A percentile compares a stretch with the other conserved stretches of the same genome.
Conservation (phyloP, 2,797 vertebrate genomes). For the Silurus aristotelis region DNA sequence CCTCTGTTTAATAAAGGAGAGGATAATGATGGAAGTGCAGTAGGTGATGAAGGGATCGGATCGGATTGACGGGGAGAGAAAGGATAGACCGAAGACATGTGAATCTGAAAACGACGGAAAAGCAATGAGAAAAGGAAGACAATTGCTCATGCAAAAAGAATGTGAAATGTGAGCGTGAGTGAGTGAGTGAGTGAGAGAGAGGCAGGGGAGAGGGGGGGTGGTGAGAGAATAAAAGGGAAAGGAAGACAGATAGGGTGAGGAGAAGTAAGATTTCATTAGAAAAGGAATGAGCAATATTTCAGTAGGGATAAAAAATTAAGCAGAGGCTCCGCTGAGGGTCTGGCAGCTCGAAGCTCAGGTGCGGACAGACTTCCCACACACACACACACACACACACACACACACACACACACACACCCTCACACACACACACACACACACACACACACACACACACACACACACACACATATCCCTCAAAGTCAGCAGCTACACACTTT, state of each 20-base stretch:
- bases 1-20: background rate
- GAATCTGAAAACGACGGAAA: constrained; percentile 8
- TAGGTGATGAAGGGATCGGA: constrained; percentile 20
- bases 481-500: background rate
- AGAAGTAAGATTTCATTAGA: constrained; percentile 51
- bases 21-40: background rate
- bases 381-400: constrained; percentile 21
- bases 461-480: constrained; percentile 53
- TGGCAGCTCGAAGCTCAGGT: constrained; percentile 51
- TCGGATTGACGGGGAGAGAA: constrained; percentile 25
- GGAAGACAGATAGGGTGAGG: constrained; percentile 2
- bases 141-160: background rate
- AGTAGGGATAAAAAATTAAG: constrained; percentile 56
- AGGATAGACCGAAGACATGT: background rate
- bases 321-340: constrained; percentile 19
- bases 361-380: constrained; percentile 51
- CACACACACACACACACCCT: background rate
- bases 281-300: constrained; percentile 51
- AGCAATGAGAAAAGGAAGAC: constrained; percentile 5
- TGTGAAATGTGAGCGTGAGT: background rate
- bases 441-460: constrained; percentile 1
- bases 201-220: background rate
- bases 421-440: too few relatives aligned
- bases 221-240: background rate
- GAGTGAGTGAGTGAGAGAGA: background rate